A percentile compares a stretch with the other conserved stretches of the same genome.
phyloP scores from a whole-genome alignment of 1,140 invertebrate species.

The Neelides sp. region DNA sequence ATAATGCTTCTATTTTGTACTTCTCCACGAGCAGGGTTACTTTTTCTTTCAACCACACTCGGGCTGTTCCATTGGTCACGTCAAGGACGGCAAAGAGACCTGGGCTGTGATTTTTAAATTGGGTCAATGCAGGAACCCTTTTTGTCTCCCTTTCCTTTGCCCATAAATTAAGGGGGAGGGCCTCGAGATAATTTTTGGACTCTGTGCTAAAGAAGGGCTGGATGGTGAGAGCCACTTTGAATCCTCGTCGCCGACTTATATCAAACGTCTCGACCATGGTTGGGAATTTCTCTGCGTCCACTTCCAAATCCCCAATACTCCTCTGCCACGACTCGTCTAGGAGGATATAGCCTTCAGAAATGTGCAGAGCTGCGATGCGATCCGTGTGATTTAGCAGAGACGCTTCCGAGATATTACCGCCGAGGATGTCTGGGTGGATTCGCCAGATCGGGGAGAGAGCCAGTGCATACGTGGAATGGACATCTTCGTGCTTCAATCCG shows the following conservation, averaged over 20 bases:
- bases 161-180: slow-evolving; percentile 42
- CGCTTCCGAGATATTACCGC: slow-evolving; percentile 48
- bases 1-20: slow-evolving; percentile 76
- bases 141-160: slow-evolving; percentile 26
- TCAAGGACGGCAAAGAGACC: slow-evolving; percentile 71
- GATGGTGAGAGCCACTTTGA: slow-evolving; percentile 66
- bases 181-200: slow-evolving; percentile 60
- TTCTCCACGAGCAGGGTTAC: slow-evolving; percentile 53
- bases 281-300: slow-evolving; percentile 58
- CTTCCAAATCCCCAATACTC: slow-evolving; percentile 59
- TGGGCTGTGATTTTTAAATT: slow-evolving; percentile 60
- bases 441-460: slow-evolving; percentile 72
- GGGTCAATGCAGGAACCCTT: slow-evolving; percentile 49
- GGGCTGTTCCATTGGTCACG: slow-evolving; percentile 62
- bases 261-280: slow-evolving; percentile 62
- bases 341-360: slow-evolving; percentile 55
- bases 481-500: slow-evolving; percentile 59
- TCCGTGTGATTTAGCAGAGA: slow-evolving; percentile 68
- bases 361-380: slow-evolving; percentile 58
- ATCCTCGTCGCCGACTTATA: slow-evolving; percentile 66
- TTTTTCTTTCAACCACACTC: slow-evolving; percentile 65
- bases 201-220: slow-evolving; percentile 78
- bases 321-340: slow-evolving; percentile 75
- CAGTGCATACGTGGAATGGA: slow-evolving; percentile 56
- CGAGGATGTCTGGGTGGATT: slow-evolving; percentile 47